Base-by-base conservation (phyloP, 2,113 vertebrate species). In the Cercocebus atys region DNA sequence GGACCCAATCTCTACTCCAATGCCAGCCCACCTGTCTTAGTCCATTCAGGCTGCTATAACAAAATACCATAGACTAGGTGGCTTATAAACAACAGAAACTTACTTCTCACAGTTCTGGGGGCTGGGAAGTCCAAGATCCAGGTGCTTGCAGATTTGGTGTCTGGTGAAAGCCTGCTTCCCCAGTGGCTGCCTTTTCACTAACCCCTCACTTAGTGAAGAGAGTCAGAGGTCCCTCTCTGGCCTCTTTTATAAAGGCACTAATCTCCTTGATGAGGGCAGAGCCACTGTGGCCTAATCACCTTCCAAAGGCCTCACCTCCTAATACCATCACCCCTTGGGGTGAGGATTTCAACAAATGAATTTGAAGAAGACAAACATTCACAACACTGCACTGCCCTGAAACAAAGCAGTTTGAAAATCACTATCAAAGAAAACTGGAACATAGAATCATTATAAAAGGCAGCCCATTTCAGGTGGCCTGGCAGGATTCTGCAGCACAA, bases 361-460 rank as follows among this genome's bases (percentile, higher is more conserved):
- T 73, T 91, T 72, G 18, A n/a, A 61, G 17, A 17, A 2, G 47
- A 64, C 38, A 70, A 91, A 95, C 11, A 80, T n/a, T n/a, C 8
- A 73, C 9, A n/a, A 1, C 35, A 73, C 45, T 61, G 43, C 30
- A 95, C 30, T n/a, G 27, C 45, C 40, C 55, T 45, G 3, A 91
- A 96, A 93, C 30, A 68, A 17, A 84, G 72, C 38, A 61, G 30
- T 82, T 45, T 78, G 70, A 93, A 97, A 88, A 73, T 81, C 61
- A 64, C 87, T 18, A 43, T 57, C 35, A 61, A 35, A 38, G 70
- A 83, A 92, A 92, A 59, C 35, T n/a, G 30, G 45, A 27, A 2
- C 9, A 32, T 35, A 17, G 14, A 38, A 16, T 25, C 9, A 3
- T 70, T 40, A 25, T 4, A 81, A 95, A 91, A 81, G 55, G 20